Evolutionary conservation across 2,113 vertebrate genomes (phyloP), one percentile per base, ranked within the genome.

Genomic region (Osmerus mordax): DNA sequence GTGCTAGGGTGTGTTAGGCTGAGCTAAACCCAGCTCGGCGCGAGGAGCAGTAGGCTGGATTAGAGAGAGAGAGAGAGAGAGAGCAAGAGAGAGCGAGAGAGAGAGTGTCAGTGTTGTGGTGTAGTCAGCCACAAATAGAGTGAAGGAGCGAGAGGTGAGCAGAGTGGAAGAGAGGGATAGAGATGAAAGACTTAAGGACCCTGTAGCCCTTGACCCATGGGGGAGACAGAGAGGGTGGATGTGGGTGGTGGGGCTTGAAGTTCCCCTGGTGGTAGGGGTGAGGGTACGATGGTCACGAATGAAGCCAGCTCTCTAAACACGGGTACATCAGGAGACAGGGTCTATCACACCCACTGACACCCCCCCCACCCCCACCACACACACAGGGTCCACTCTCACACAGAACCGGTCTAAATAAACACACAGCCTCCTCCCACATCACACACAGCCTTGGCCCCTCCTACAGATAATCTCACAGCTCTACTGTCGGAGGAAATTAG

Each of bases 401-500:
- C 7, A 36, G 32, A 54, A 14, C 51, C 29, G 15, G 6, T 15
- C 25, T 25, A 16, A 12, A 6, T n/a, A 9, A 47, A 15, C 18
- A 36, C 19, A 0, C n/a, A 2, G 18, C 72, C 11, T 13, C 23
- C 36, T 23, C 19, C 3, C 36, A 3, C 14, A 21, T 25, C 54
- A 21, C 18, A 29, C 70, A 47, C 53, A 12, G 32, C 36, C 66
- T 19, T 16, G 19, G 63, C 65, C 23, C 61, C 51, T n/a, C 53
- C 61, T 12, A 54, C 47, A 65, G 73, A 67, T 84, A 82, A 86
- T 84, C 80, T 41, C 70, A 69, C 67, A 70, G 76, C 29, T 25
- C 75, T 63, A 62, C 75, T 63, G 66, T 78, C 76, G 72, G 61
- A 16, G 47, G 67, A 80, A 29, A 81, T 78, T 78, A 79, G 55